phyloP scores from a whole-genome alignment of 37 sponge, comb jelly and placozoan genomes.

The Hormiphora californensis region DNA sequence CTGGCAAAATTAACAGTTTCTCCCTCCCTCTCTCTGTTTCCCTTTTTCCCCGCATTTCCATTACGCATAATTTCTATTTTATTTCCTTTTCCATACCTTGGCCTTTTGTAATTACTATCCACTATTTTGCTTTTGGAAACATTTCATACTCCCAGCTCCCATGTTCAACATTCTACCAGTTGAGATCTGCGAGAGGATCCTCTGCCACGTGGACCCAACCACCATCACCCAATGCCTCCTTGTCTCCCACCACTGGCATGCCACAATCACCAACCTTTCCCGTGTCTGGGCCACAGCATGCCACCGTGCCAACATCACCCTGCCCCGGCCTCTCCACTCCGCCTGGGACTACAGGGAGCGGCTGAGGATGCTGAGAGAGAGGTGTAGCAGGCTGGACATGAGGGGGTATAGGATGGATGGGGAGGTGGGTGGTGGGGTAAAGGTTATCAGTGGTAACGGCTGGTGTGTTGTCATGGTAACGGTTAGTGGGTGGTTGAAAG shows the following conservation, averaged over 20 bases:
- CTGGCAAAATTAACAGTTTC: too few relatives aligned
- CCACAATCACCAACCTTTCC: background rate
- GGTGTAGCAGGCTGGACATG: background rate
- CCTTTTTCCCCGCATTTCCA: too few relatives aligned
- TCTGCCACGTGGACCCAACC: background rate
- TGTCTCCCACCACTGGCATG: background rate
- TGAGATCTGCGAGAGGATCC: constrained; percentile 3
- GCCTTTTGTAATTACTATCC: too few relatives aligned
- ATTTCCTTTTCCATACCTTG: too few relatives aligned
- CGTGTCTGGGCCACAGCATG: background rate
- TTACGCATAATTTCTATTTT: too few relatives aligned
- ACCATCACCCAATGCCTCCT: background rate
- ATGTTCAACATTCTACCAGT: background rate
- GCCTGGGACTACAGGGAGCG: background rate
- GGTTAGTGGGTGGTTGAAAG: too few relatives aligned
- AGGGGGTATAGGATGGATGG: background rate
- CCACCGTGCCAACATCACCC: background rate
- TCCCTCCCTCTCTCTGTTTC: too few relatives aligned
- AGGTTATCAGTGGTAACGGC: background rate
- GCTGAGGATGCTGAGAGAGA: background rate
- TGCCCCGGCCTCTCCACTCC: background rate
- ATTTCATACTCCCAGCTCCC: too few relatives aligned
- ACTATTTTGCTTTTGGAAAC: too few relatives aligned
- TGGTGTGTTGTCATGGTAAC: too few relatives aligned
- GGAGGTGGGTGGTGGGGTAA: background rate